These are phyloP conservation scores for Zeuzera pyrina DNA, from an alignment of 2,888 invertebrate species.

Conservation along the genomic window DNA sequence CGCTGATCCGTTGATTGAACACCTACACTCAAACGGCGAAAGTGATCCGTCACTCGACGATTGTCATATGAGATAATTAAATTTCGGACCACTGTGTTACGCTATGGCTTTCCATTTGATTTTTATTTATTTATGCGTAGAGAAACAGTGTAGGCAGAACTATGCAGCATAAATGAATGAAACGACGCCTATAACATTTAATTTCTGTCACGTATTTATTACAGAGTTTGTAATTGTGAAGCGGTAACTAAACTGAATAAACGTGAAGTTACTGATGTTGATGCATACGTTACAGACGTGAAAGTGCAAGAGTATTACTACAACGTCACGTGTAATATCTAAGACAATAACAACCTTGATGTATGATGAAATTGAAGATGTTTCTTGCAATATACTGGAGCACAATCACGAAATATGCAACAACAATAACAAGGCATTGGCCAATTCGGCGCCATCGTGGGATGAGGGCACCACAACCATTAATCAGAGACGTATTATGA, in stretches of 20 bases:
- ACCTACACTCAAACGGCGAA: conserved; percentile 42
- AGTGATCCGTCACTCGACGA: conserved; percentile 34
- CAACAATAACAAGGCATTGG: conserved; percentile 31
- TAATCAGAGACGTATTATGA: conserved; percentile 33
- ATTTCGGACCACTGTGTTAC: conserved; percentile 39
- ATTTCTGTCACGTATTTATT: conserved; percentile 6
- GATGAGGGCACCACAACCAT: conserved; percentile 30
- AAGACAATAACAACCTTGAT: conserved; percentile 47
- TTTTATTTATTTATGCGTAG: conserved; percentile 7
- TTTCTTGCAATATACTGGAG: conserved; percentile 27
- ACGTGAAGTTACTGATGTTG: neutral
- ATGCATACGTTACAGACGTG: conserved; percentile 23
- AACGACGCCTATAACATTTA: conserved; percentile 6
- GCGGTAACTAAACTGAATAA: too few relatives aligned
- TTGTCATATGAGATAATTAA: conserved; percentile 37
- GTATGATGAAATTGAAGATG: conserved; percentile 29
- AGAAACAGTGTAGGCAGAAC: conserved; percentile 9
- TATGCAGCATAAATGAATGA: conserved; percentile 3
- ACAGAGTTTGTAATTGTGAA: too few relatives aligned
- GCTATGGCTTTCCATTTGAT: conserved; percentile 10
- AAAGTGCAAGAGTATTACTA: conserved; percentile 27
- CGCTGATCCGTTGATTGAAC: conserved; percentile 40
- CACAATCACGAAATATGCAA: conserved; percentile 24
- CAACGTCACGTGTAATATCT: conserved; percentile 42
- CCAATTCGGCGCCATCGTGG: conserved; percentile 22